Evolutionary conservation across 2,797 vertebrate species (phyloP), one percentile per base, ranked within the genome.

Genomic region (Serranus cabrilla): DNA sequence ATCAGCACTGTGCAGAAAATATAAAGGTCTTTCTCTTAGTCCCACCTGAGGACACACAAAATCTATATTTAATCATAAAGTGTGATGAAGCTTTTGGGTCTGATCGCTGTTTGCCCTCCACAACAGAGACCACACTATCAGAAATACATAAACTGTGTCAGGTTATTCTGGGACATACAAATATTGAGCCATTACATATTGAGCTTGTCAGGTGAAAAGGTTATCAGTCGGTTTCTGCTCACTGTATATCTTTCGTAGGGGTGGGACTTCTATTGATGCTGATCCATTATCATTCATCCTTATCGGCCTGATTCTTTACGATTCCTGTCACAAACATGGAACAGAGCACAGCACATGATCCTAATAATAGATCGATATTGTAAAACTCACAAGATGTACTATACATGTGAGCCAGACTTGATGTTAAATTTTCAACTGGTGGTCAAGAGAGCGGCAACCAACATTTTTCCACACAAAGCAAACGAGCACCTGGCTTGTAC

Each of bases 41-140:
- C 40, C 46, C 37, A 57, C 11, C 6, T 11, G n/a, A 70, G 20
- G 60, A 63, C 34, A 25, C 61, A 64, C 65, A 77, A 81, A 90
- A 89, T 88, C 86, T 74, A 88, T 85, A 88, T 74, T 43, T 75
- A 76, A 87, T 89, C 77, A 82, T 16, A 23, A 49, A 42, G 34
- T 25, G 45, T 5, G 14, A 20, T 42, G 34, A 51, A 17, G 60
- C 17, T 42, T 64, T 20, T 10, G 4, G 65, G 27, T 34, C n/a
- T 40, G 45, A 13, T 12, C 45, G 40, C 21, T 25, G 39, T 40
- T 56, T 27, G 20, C 1, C 49, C 21, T 63, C 20, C 37, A 59
- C 7, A 8, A 51, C 27, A 45, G 27, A 76, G 39, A 51, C 49
- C 25, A 23, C 39, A 51, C n/a, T 57, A 64, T 71, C 45, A 21